Evolutionary conservation across 1,140 invertebrate species (phyloP), one percentile per base, ranked within the genome.

Genomic region (Neotoxoptera formosana): DNA sequence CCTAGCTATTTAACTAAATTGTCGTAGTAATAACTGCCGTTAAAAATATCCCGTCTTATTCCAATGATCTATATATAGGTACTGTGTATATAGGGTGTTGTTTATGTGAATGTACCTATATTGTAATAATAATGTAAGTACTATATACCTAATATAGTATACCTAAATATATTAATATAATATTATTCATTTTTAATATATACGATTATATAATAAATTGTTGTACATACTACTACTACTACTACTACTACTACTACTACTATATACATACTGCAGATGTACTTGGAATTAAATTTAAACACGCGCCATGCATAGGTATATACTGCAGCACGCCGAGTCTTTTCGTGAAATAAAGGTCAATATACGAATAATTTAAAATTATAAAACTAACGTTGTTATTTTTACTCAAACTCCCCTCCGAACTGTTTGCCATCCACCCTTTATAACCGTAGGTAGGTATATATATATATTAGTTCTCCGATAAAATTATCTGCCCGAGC

Each of bases 361-460:
- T n/a, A 87, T n/a, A 87, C 45, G 30, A 87, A 87, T 87, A 87
- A 87, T 51, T 87, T 87, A 34, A 87, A 87, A 87, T 87, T 87
- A 51, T 23, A 47, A n/a, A 51, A 51, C 45, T 87, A 87, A 87
- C 86, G 17, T 23, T 87, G 30, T 87, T 48, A 48, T 48, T 87
- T 87, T 87, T n/a, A 87, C 48, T 87, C 17, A 21, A 23, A n/a
- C 47, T 87, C 45, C 86, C 86, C 20, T 47, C 25, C 47, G 20
- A 87, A 87, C 23, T 87, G 30, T 48, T 87, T 89, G 53, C 48
- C 51, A 51, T 45, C 86, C 47, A 84, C 48, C 48, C 21, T 89
- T 21, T 89, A 89, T 89, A 36, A 41, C 34, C 21, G n/a, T n/a
- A n/a, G n/a, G n/a, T n/a, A n/a, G n/a, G n/a, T n/a, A n/a, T n/a